A percentile compares a stretch with the other conserved stretches of the same genome.
These are phyloP conservation scores for Coracias cyanogaster DNA, from an alignment of 2,797 vertebrate genomes.

Conservation along the genomic window DNA sequence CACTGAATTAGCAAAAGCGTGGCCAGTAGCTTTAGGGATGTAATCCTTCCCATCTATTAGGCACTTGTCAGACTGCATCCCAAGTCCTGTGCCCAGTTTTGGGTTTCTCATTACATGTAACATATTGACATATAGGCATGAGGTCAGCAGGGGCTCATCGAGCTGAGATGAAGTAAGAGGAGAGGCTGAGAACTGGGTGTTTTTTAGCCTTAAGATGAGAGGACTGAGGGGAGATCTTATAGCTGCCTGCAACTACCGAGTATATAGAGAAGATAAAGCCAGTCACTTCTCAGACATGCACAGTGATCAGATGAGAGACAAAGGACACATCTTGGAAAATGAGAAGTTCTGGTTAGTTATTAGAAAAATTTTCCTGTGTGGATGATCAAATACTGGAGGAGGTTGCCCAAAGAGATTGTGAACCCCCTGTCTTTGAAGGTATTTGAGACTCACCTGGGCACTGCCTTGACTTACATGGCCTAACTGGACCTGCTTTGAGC, in stretches of 20 bases:
- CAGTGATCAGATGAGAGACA: background rate
- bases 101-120: background rate
- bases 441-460: background rate
- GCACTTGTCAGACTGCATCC: background rate
- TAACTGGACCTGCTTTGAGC: background rate
- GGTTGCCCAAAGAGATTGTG: background rate
- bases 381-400: background rate
- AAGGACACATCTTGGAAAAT: background rate
- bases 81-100: background rate
- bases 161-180: background rate
- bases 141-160: background rate
- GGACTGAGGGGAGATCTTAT: background rate
- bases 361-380: background rate
- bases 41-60: background rate
- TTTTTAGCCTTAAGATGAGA: background rate
- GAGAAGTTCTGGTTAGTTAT: background rate
- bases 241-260: background rate
- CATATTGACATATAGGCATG: background rate
- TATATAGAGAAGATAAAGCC: background rate
- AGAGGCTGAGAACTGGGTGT: background rate
- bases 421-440: background rate
- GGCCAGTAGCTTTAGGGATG: background rate
- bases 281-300: background rate
- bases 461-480: background rate
- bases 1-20: fast-evolving